A percentile compares a stretch with the other conserved stretches of the same genome.
phyloP scores from a whole-genome alignment of 2,888 invertebrate genomes.

The Rhagium mordax region DNA sequence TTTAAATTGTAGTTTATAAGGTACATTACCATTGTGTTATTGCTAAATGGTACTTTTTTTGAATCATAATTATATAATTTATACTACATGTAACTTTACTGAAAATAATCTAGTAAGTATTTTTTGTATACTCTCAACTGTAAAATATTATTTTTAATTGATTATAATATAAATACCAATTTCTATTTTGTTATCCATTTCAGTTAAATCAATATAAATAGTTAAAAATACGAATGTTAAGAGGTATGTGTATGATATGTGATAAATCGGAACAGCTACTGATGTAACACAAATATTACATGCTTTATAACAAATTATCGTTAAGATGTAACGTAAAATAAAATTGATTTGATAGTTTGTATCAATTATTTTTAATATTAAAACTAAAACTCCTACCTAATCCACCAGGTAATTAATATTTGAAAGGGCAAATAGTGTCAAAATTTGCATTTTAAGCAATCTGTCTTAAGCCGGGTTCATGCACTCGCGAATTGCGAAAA shows the following conservation, averaged over 20 bases:
- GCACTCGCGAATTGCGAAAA: too few species aligned
- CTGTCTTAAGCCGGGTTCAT: too few species aligned
- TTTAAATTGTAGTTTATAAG: slow-evolving; percentile 1
- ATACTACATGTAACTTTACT: neutral
- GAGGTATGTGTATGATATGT: neutral
- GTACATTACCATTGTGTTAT: slow-evolving; percentile 1
- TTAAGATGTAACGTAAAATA: neutral
- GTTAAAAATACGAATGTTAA: neutral
- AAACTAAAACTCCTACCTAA: neutral
- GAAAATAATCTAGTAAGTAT: neutral
- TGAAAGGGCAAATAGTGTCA: too few species aligned
- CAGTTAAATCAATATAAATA: too few species aligned
- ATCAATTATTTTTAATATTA: neutral
- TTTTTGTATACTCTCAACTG: slow-evolving; percentile 8
- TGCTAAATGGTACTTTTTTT: neutral
- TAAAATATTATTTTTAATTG: neutral
- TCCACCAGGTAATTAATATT: too few species aligned
- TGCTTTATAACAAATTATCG: neutral
- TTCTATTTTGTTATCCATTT: too few species aligned
- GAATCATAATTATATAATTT: neutral
- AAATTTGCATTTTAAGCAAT: too few species aligned
- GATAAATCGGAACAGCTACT: neutral
- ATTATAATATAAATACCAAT: neutral
- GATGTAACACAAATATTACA: neutral
- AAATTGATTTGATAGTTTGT: neutral